Evolutionary conservation across 2,797 vertebrate species (phyloP).

Genomic region (Bovichtus variegatus): DNA sequence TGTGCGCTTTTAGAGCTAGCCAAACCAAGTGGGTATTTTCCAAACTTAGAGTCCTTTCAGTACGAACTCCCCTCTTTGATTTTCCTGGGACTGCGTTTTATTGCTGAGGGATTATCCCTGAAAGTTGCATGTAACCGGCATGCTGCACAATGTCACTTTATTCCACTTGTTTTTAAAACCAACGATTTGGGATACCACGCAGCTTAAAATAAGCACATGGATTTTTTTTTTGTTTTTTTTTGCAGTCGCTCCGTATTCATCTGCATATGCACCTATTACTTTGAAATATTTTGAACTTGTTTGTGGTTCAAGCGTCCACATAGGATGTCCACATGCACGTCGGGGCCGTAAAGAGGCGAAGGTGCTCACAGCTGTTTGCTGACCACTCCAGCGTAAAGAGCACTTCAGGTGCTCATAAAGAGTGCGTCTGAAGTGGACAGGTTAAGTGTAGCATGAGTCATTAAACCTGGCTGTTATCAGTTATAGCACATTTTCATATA

Average conservation of each 20-base stretch:
- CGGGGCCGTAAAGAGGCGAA: conserved; percentile 46
- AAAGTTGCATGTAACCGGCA: conserved; percentile 21
- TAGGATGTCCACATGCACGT: conserved; percentile 30
- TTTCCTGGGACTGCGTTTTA: conserved; percentile 41
- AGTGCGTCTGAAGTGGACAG: conserved; percentile 50
- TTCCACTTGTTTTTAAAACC: conserved; percentile 47
- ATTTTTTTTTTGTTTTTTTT: neutral
- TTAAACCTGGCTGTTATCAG: conserved; percentile 54
- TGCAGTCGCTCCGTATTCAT: conserved; percentile 3
- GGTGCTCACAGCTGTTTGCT: conserved; percentile 73
- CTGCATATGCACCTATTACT: conserved; percentile 33
- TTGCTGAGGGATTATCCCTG: conserved; percentile 52
- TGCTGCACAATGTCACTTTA: conserved; percentile 38
- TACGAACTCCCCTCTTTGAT: conserved; percentile 42
- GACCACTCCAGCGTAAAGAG: conserved; percentile 71
- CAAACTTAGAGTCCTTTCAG: conserved; percentile 16
- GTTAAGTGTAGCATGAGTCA: conserved; percentile 64
- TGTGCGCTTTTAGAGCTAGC: conserved; percentile 7
- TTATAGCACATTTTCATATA: neutral
- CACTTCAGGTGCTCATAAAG: conserved; percentile 74
- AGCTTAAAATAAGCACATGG: conserved; percentile 18
- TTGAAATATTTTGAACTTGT: conserved; percentile 6
- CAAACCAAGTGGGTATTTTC: conserved; percentile 49
- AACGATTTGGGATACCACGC: conserved; percentile 33
- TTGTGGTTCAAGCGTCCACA: neutral